Evolutionary conservation across 1,140 invertebrate species (phyloP).

Genomic region (Gerris buenoi): DNA sequence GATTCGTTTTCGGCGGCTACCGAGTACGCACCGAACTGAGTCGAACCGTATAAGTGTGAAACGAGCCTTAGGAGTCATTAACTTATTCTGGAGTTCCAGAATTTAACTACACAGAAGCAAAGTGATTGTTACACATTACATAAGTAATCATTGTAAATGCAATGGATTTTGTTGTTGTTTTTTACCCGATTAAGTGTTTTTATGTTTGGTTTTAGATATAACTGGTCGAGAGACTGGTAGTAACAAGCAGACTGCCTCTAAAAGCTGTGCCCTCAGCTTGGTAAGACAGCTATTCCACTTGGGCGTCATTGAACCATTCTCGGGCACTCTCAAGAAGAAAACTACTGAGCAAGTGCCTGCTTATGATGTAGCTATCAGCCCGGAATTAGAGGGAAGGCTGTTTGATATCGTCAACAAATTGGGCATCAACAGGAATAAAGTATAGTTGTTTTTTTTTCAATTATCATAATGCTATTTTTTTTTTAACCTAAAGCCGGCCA

Average conservation of each 20-base stretch:
- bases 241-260: slow-evolving; percentile 91
- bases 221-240: slow-evolving; percentile 80
- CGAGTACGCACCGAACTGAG: no score
- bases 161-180: no score
- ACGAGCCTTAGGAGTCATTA: no score
- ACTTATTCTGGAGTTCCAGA: no score
- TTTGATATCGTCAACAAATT: slow-evolving; percentile 45
- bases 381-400: slow-evolving; percentile 47
- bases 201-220: slow-evolving; percentile 42
- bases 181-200: no score
- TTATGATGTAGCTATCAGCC: slow-evolving; percentile 59
- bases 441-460: not conserved
- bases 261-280: slow-evolving; percentile 86
- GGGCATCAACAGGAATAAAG: slow-evolving; percentile 30
- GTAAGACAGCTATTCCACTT: slow-evolving; percentile 90
- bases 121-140: no score
- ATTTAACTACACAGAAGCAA: no score
- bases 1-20: no score
- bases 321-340: slow-evolving; percentile 71
- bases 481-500: no score
- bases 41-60: no score
- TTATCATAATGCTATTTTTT: not conserved
- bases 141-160: no score
- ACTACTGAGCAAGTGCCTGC: slow-evolving; percentile 51
- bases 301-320: slow-evolving; percentile 77